Base-by-base conservation (phyloP, 2,888 invertebrate species). In the Megalurothrips usitatus region DNA sequence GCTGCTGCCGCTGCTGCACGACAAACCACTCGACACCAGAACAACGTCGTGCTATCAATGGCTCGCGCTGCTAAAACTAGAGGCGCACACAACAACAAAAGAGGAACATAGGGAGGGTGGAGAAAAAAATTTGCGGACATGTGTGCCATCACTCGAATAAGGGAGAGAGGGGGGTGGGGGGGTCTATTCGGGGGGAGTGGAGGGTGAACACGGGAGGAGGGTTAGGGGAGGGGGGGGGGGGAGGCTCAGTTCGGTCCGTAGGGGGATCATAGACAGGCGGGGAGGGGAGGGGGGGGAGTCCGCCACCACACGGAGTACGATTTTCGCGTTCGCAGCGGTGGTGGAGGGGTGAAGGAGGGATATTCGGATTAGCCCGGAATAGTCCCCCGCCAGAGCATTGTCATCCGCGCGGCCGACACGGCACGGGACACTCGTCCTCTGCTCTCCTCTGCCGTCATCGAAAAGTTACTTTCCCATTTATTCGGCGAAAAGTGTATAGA, bases 331-430 rank as follows among this genome's bases (percentile, higher is more conserved):
- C 68, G 68, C 68, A 26, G n/a, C 17, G 9, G 26, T 12, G 26
- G 68, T 12, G 68, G 68, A 26, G 68, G 12, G 26, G 68, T 19
- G 58, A n/a, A 75, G 68, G 68, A 75, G 68, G 68, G 68, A 75
- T 75, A 75, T 75, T 75, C 68, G 68, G 68, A 75, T 75, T 75
- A 75, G 68, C 68, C 68, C 23, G 26, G 26, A 75, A 75, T 75
- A 75, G 68, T 75, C 23, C 23, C 26, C 68, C 26, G n/a, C 68
- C 68, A 12, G 10, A 8, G 23, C 23, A 75, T 75, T 75, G 68
- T 75, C 68, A 75, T 75, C 23, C 26, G 26, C 68, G 23, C 68
- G 23, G 9, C 68, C 1, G 23, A 75, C 68, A 75, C 68, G 12
- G 68, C 23, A 75, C 68, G 26, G 6, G 23, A 75, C 68, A 58